Percentiles rank a stretch among this genome's conserved stretches.
Evolutionary conservation across 2,113 vertebrate genomes (phyloP).

Genomic region (crab-eating macaque (Macaca fascicularis)): T2T-MFA8v1.1 NC_088385.1:20781001-20781500

Average conservation of each 20-base stretch:
- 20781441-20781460: constrained; percentile 77
- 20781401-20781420: constrained; percentile 49
- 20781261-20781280: background rate
- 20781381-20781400: constrained; percentile 51
- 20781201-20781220: background rate
- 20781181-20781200: background rate
- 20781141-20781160: background rate
- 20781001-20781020: background rate
- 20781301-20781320: background rate
- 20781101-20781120: background rate
- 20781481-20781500: constrained; percentile 69
- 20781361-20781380: constrained; percentile 23
- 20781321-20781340: background rate
- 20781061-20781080: background rate
- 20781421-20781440: constrained; percentile 74
- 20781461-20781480: constrained; percentile 77
- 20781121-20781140: background rate
- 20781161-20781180: background rate
- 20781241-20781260: background rate
- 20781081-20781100: background rate
- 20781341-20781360: background rate
- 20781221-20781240: background rate
- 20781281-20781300: background rate
- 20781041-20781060: background rate
- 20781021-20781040: background rate